Conservation (phyloP, 2,113 vertebrate genomes). For the Okapia johnstoni region DNA sequence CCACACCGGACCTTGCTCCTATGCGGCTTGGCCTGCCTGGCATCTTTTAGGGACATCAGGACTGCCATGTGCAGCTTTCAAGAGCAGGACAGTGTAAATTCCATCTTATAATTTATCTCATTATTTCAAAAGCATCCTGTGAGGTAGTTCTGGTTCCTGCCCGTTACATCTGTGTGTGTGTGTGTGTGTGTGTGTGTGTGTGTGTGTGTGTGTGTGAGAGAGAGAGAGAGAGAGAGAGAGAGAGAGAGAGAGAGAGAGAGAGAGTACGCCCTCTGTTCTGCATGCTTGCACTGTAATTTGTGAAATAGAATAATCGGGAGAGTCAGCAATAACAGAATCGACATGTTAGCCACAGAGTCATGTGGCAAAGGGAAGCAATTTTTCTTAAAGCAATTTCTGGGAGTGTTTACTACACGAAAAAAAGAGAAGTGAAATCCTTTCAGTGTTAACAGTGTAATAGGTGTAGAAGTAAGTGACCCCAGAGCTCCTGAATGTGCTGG, state of each 20-base stretch:
- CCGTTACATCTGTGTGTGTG: background rate
- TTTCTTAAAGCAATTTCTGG: conserved; percentile 23
- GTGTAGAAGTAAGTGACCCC: background rate
- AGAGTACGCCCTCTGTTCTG: background rate
- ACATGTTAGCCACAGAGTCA: background rate
- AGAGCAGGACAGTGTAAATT: background rate
- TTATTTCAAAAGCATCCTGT: background rate
- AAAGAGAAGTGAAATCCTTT: background rate
- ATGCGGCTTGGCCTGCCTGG: too few species aligned
- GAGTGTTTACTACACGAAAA: background rate
- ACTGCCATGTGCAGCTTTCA: background rate
- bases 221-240: too few species aligned
- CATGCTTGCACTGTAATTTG: background rate
- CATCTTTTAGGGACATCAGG: background rate
- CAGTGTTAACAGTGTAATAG: background rate
- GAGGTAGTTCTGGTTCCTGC: background rate
- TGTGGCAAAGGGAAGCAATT: background rate
- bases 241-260: too few species aligned
- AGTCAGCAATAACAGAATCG: background rate
- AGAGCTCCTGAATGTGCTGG: too few species aligned
- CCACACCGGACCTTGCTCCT: background rate
- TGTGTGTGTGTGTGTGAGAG: too few species aligned
- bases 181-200: background rate
- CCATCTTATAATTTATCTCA: background rate
- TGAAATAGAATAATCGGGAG: background rate